These are phyloP conservation scores for Microcebus ravelobensis DNA, from an alignment of 2,113 vertebrate genomes.

Conservation along the genomic window DNA sequence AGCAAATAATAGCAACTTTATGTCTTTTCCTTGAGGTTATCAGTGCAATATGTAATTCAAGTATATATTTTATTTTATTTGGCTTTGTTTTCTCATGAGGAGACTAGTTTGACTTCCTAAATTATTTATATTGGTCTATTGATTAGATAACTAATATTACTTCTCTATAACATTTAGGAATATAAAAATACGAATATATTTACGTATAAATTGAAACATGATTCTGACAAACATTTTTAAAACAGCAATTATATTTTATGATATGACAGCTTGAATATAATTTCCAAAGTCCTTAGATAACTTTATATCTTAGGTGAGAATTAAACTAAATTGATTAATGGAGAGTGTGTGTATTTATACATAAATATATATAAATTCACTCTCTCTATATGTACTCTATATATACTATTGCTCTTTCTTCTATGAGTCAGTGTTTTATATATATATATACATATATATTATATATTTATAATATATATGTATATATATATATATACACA, in stretches of 20 bases:
- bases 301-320: background rate
- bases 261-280: background rate
- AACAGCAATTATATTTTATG: background rate
- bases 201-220: background rate
- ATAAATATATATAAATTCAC: background rate
- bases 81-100: background rate
- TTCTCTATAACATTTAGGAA: background rate
- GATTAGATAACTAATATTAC: background rate
- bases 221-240: background rate
- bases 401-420: background rate
- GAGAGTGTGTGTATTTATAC: background rate
- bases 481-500: background rate
- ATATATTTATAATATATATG: background rate
- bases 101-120: background rate
- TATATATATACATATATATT: background rate
- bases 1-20: background rate
- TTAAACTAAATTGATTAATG: background rate
- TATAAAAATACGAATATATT: background rate
- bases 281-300: background rate
- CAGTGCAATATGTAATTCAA: background rate
- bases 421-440: background rate
- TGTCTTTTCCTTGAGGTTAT: background rate
- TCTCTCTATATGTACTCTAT: background rate
- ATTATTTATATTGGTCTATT: background rate
- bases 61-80: background rate